Evolutionary conservation across 2,888 invertebrate genomes (phyloP).

Genomic region (Pogonocherus hispidulus): DNA sequence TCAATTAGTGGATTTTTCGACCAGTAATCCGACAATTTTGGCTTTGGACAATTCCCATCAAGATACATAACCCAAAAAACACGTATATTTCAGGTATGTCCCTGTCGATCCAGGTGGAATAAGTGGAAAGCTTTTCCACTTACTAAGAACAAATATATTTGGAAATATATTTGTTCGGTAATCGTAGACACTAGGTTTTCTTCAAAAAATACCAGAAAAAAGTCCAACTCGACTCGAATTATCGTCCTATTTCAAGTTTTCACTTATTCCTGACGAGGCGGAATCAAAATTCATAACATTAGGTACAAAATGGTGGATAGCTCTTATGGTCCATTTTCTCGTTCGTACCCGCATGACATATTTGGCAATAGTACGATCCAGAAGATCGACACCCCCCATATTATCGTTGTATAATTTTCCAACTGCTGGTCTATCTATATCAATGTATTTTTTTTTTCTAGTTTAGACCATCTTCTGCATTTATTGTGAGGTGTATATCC

Average conservation of each 20-base stretch:
- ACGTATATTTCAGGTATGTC: not conserved
- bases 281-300: slow-evolving; percentile 14
- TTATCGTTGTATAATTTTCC: no score
- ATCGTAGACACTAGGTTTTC: not conserved
- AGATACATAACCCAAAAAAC: not conserved
- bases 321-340: no score
- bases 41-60: slow-evolving; percentile 11
- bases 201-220: not conserved
- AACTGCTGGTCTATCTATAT: no score
- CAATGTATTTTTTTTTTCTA: no score
- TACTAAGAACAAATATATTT: no score
- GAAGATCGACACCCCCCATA: no score
- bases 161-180: not conserved
- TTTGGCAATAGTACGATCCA: no score
- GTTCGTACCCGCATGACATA: no score
- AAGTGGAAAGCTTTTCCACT: not conserved
- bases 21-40: slow-evolving; percentile 9
- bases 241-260: not conserved
- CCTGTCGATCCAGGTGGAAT: not conserved
- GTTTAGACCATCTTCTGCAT: no score
- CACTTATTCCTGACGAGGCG: not conserved
- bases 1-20: not conserved
- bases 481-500: no score
- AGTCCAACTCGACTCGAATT: not conserved
- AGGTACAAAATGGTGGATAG: no score